Base-by-base conservation (phyloP, 2,113 vertebrate genomes). In the Geococcyx californianus region DNA sequence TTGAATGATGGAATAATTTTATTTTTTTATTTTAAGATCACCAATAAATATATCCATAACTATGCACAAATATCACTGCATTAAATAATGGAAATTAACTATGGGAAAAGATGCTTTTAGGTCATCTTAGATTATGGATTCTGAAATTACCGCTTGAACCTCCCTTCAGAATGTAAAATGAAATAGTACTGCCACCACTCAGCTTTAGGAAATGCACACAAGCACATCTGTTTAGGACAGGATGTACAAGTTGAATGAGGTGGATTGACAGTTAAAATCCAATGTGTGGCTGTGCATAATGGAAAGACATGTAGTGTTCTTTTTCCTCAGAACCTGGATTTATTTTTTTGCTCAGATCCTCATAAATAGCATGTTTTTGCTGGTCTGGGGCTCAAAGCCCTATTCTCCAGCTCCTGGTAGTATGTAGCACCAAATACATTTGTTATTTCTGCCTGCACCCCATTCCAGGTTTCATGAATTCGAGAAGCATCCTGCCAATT, bases 11-110 rank as follows among this genome's bases (percentile, higher is more conserved):
- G n/a, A n/a, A n/a, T n/a, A n/a, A n/a, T 54, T 91, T 34, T 11
- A 10, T 56, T 69, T 76, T 83, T 75, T 83, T 87, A 69, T 93
- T 94, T 92, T 89, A 84, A 90, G 69, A 42, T 83, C 38, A 26
- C 16, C 10, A 5, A 33, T 75, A 28, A 87, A 78, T 47, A n/a
- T 70, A 51, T 33, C 25, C 16, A 7, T 88, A 69, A 73, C 42
- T 60, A 24, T n/a, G 19, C 49, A 59, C 31, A 83, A 85, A 88
- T 87, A 83, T 26, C 69, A 54, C 54, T 91, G 23, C 23, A 51
- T 76, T 66, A 79, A 89, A 73, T 79, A 75, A 42, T 73, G 69
- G 51, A 87, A 76, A 66, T 82, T 24, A 63, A 13, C 73, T 64
- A 14, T 76, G 74, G 77, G 73, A 84, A 91, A 77, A 60, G 60